Evolutionary conservation across 2,888 invertebrate genomes (phyloP).

Genomic region (Anoplius nigerrimus): DNA sequence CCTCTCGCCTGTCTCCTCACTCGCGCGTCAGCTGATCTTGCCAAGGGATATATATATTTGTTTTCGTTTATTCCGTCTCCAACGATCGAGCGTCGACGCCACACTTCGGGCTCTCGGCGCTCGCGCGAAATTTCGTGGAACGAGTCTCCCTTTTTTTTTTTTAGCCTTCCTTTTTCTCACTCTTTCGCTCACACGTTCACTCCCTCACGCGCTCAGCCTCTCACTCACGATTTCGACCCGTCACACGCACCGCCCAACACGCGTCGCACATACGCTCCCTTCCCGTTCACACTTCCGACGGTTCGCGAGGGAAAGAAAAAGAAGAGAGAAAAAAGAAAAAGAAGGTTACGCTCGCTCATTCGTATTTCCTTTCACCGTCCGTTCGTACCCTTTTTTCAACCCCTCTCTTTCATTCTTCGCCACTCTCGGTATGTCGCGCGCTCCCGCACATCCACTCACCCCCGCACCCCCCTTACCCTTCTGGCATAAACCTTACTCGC

Average conservation of each 20-base stretch:
- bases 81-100: constrained; percentile 21
- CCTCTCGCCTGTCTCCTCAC: constrained; percentile 42
- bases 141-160: constrained; percentile 2
- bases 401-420: not conserved
- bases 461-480: not conserved
- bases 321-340: too few species aligned
- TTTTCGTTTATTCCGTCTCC: constrained; percentile 36
- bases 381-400: constrained; percentile 17
- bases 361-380: not conserved
- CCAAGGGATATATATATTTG: constrained; percentile 54
- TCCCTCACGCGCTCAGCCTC: not conserved
- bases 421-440: not conserved
- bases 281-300: too few species aligned
- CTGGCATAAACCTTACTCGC: not conserved
- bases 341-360: constrained; percentile 3
- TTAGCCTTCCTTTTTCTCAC: not conserved
- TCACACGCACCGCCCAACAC: too few species aligned
- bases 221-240: constrained; percentile 16
- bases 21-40: constrained; percentile 55
- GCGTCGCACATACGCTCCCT: too few species aligned
- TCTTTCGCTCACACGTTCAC: not conserved
- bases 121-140: constrained; percentile 37
- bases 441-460: not conserved
- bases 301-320: too few species aligned
- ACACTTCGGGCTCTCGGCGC: constrained; percentile 18